A percentile compares a stretch with the other conserved stretches of the same genome.
Conservation (phyloP, 2,113 vertebrate species). For the Gorsachius goisagi region DNA sequence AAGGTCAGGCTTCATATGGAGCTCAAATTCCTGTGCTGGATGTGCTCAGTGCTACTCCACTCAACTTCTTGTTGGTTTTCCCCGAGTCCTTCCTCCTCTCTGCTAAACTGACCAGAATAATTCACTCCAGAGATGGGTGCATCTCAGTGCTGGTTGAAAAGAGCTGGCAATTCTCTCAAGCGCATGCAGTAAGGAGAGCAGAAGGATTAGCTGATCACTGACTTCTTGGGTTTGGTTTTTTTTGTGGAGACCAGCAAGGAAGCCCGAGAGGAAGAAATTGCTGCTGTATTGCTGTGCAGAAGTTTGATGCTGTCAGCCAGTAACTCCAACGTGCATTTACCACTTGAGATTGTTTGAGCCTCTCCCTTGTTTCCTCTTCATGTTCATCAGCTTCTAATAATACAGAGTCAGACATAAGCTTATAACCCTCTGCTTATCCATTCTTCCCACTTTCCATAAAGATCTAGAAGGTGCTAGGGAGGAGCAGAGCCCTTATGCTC, state of each 20-base stretch:
- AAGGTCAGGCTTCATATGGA: constrained; percentile 30
- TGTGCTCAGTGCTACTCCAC: not conserved
- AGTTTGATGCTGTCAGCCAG: not conserved
- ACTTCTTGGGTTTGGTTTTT: not conserved
- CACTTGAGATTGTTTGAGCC: not conserved
- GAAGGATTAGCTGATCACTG: not conserved
- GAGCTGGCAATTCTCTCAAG: not conserved
- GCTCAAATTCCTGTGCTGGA: not conserved
- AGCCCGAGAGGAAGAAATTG: not conserved
- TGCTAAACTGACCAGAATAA: not conserved
- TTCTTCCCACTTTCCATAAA: not conserved
- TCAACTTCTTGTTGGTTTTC: not conserved
- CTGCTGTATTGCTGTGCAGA: not conserved
- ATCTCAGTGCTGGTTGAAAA: not conserved
- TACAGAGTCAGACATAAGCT: not conserved
- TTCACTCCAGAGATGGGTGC: not conserved
- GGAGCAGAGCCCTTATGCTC: not conserved
- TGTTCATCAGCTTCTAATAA: not conserved
- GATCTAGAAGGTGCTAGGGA: not conserved
- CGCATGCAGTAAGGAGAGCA: not conserved
- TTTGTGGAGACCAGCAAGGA: not conserved
- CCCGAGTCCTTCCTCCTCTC: not conserved
- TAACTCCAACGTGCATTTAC: not conserved
- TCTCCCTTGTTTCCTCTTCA: not conserved
- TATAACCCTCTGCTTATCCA: accelerated